phyloP scores from a whole-genome alignment of 2,797 vertebrate genomes.

The Cyclopterus lumpus region DNA sequence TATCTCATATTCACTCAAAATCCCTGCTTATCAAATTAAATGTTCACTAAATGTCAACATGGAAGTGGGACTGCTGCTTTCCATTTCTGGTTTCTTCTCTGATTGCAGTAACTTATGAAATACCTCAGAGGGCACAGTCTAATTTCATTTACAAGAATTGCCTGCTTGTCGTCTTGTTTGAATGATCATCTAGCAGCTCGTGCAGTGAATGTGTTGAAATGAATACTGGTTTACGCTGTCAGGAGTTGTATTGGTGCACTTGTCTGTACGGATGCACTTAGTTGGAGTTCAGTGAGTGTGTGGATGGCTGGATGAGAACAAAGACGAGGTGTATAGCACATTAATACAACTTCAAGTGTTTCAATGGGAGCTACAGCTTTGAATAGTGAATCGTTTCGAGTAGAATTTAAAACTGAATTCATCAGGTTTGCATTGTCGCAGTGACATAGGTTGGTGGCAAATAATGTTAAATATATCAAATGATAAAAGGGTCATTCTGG shows the following conservation, averaged over 20 bases:
- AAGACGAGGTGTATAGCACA: slow-evolving; percentile 33
- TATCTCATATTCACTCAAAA: slow-evolving; percentile 57
- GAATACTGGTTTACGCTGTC: slow-evolving; percentile 5
- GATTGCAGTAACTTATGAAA: slow-evolving; percentile 43
- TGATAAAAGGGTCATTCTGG: not conserved
- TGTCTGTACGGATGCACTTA: slow-evolving; percentile 18
- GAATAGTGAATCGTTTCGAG: slow-evolving; percentile 17
- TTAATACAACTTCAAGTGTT: slow-evolving; percentile 42
- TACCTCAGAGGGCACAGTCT: slow-evolving; percentile 51
- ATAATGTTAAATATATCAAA: not conserved
- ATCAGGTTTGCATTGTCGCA: slow-evolving; percentile 7
- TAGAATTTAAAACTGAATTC: slow-evolving; percentile 5
- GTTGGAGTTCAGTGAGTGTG: slow-evolving; percentile 6
- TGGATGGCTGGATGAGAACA: slow-evolving; percentile 11
- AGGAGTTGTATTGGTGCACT: slow-evolving; percentile 17
- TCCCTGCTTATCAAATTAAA: slow-evolving; percentile 62
- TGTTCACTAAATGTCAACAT: slow-evolving; percentile 60
- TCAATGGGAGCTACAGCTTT: slow-evolving; percentile 34
- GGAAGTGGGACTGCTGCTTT: slow-evolving; percentile 40
- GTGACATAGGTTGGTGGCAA: slow-evolving; percentile 1
- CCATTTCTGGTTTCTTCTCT: slow-evolving; percentile 40
- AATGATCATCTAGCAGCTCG: slow-evolving; percentile 17
- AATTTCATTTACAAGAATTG: slow-evolving; percentile 20
- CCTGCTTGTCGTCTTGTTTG: slow-evolving; percentile 17
- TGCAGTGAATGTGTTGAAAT: slow-evolving; percentile 26